These are phyloP conservation scores for Numenius phaeopus DNA, from an alignment of 2,797 vertebrate genomes.

Conservation along the genomic window DNA sequence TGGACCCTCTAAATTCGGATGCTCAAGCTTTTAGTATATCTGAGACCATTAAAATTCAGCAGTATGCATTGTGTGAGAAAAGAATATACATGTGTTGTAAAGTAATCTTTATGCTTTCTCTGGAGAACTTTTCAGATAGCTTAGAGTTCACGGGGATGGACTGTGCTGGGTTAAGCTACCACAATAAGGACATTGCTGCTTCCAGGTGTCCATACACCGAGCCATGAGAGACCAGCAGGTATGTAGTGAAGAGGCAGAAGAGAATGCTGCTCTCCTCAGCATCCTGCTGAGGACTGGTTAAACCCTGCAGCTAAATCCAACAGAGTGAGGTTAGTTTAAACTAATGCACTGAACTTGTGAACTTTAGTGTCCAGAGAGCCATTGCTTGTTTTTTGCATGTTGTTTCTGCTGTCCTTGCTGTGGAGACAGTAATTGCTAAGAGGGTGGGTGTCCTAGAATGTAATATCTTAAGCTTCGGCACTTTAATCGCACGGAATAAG, in stretches of 20 bases:
- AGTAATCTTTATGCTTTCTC: background rate
- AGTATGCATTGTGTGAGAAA: background rate
- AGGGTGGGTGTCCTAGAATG: background rate
- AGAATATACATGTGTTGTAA: background rate
- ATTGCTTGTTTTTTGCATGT: background rate
- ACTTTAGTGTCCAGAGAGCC: background rate
- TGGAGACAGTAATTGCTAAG: background rate
- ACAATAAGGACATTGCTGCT: background rate
- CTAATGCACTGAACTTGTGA: background rate
- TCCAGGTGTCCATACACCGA: background rate
- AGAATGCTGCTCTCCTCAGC: background rate
- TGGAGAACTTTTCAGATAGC: background rate
- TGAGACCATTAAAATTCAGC: background rate
- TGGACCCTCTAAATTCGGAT: background rate
- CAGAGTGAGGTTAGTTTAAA: background rate
- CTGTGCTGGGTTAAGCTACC: background rate
- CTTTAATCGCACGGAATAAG: background rate
- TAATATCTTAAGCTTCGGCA: background rate
- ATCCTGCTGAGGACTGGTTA: background rate
- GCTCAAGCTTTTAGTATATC: background rate
- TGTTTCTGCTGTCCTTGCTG: constrained; percentile 1
- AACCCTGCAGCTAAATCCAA: background rate
- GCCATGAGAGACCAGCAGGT: background rate
- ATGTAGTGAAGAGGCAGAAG: background rate
- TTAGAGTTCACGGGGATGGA: background rate